Base-by-base conservation (phyloP, 2,797 vertebrate species). In the Clamator glandarius region DNA sequence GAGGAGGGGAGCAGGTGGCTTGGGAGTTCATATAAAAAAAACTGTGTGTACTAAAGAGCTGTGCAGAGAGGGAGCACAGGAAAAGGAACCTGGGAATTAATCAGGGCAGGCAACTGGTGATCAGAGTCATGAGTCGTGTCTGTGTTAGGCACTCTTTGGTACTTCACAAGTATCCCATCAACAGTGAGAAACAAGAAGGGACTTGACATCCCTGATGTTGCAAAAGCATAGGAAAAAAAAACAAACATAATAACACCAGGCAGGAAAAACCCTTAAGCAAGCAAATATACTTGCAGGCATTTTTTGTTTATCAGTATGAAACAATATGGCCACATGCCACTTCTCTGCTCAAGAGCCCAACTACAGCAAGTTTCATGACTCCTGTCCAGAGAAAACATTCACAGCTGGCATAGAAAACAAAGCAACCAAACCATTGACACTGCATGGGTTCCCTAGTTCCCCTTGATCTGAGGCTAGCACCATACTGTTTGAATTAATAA, bases 1-100 rank as follows among this genome's bases (percentile, higher is more conserved):
- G 57, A 94, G 69, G 70, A 67, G 15, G 52, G 52, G 68, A 95
- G 72, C 59, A 89, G 81, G 84, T 90, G 87, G 35, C 52, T 77
- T 74, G 41, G 28, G 48, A 89, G 52, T 52, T 94, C 35, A 3
- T 73, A 50, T 79, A 67, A 87, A 84, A 87, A 87, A 78, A 63
- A 77, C 76, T 59, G 25, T 55, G 25, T 63, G 51, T 42, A 84
- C 68, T 68, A 33, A 75, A 84, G 68, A 90, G 67, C 21, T 90
- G 55, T 66, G 59, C 59, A 29, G 52, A 57, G 54, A 52, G 51
- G 55, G 5, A 80, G 19, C 1, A 0, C 26, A 66, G n/a, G 54
- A 83, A 78, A 63, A 93, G 48, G 36, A 92, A 75, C 42, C 69
- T 54, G 42, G 73, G 36, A 85, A 69, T 81, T 87, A 69, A 73